phyloP scores from a whole-genome alignment of 37 sponge, comb jelly and placozoan species.

The Ianthella basta region DNA sequence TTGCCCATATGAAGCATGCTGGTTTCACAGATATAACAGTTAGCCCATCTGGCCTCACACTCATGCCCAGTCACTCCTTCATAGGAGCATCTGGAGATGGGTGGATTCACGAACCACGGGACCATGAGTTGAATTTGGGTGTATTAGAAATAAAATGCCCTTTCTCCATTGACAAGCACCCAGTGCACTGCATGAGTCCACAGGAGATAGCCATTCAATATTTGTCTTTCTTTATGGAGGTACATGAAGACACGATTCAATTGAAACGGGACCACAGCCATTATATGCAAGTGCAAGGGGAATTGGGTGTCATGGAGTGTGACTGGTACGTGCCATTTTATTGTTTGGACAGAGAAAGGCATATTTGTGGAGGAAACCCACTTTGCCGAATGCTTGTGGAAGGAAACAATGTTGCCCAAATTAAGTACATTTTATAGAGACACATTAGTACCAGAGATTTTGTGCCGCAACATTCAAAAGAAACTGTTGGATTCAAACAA shows the following conservation, averaged over 20 bases:
- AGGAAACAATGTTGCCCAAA: neutral
- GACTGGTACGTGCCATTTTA: neutral
- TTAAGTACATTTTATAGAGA: neutral
- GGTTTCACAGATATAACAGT: neutral
- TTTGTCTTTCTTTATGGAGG: neutral
- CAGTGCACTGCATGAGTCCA: neutral
- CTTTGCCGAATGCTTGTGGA: neutral
- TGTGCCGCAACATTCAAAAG: neutral
- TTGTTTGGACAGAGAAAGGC: neutral
- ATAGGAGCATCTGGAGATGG: conserved; percentile 1
- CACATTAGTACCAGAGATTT: neutral
- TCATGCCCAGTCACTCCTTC: neutral
- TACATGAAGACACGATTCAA: neutral
- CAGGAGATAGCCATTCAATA: neutral
- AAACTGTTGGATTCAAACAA: neutral
- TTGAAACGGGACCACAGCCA: neutral
- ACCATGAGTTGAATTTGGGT: neutral
- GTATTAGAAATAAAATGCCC: conserved; percentile 4
- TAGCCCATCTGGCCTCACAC: neutral
- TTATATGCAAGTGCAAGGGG: neutral
- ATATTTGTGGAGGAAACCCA: neutral
- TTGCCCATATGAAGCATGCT: neutral
- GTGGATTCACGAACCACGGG: neutral
- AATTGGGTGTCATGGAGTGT: neutral
- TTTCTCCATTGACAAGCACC: neutral